Evolutionary conservation across 2,113 vertebrate genomes (phyloP).

Genomic region (Chelonoidis abingdonii): DNA sequence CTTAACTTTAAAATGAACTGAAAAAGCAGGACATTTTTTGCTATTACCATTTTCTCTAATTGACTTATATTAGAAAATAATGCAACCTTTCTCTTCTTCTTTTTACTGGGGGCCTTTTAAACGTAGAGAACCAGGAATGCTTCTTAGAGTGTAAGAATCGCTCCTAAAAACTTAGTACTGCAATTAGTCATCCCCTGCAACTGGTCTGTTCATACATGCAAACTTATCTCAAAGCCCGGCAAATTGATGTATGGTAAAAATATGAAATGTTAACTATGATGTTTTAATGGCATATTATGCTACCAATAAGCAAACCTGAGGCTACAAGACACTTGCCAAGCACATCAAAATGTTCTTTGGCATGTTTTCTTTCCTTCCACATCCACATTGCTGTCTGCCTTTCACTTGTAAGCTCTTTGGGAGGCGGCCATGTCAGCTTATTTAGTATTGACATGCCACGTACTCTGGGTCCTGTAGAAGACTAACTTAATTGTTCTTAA

Average conservation of each 20-base stretch:
- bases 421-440: too few species aligned
- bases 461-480: too few species aligned
- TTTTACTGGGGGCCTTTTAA: background rate
- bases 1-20: background rate
- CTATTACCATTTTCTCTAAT: background rate
- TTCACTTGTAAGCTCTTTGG: too few species aligned
- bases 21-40: background rate
- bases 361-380: too few species aligned
- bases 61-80: background rate
- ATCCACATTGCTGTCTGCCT: too few species aligned
- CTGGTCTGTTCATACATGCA: background rate
- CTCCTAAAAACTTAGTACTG: background rate
- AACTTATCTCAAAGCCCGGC: too few species aligned
- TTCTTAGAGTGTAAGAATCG: background rate
- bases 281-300: background rate
- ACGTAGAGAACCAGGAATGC: background rate
- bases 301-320: background rate
- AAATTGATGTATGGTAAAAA: background rate
- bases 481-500: too few species aligned
- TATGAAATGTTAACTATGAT: background rate
- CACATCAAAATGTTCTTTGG: too few species aligned
- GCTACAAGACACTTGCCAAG: background rate
- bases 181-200: background rate
- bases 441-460: too few species aligned
- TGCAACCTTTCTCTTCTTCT: background rate